Evolutionary conservation across 2,888 invertebrate species (phyloP), one percentile per base, ranked within the genome.

Genomic region (Oxyscelio sp.): DNA sequence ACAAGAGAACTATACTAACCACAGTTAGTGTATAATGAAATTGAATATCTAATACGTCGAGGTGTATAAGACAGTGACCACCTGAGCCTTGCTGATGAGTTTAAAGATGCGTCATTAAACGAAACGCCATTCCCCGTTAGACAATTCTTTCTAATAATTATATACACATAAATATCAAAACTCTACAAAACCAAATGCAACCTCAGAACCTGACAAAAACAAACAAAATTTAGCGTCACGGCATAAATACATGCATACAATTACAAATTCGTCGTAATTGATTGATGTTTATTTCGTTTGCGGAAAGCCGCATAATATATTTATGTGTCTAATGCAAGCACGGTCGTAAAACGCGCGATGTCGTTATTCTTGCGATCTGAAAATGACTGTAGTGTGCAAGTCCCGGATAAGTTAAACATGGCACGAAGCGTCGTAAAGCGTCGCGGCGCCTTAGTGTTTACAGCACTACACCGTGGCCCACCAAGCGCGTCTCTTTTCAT

Each of bases 381-480:
- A 90, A 90, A 90, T 87, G 87, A 87, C 89, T 84, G 70, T 81
- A 90, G 89, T 90, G 90, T 90, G 90, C 89, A 89, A 90, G 90
- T 91, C 89, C 89, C 89, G 88, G 88, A 87, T 91, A 90, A 92
- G 90, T 90, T 93, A 93, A 93, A 92, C 91, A 91, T 81, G 81
- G 74, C 83, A 83, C 77, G 83, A 83, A 68, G 70, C 71, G 70
- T 83, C 84, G 81, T 85, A 85, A 83, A 95, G 94, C 94, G 94
- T 93, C 94, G 94, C 94, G 95, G 95, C 95, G 95, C 95, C 95
- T 94, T 92, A 92, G 92, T 95, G 95, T 95, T 95, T 95, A 95
- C 94, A 94, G 90, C 93, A 92, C 90, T 92, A 83, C 87, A 86
- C 65, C 88, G 87, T 77, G 87, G 90, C 89, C 90, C 90, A 90